phyloP scores from a whole-genome alignment of 2,888 invertebrate genomes.

The Hanleya hanleyi region DNA sequence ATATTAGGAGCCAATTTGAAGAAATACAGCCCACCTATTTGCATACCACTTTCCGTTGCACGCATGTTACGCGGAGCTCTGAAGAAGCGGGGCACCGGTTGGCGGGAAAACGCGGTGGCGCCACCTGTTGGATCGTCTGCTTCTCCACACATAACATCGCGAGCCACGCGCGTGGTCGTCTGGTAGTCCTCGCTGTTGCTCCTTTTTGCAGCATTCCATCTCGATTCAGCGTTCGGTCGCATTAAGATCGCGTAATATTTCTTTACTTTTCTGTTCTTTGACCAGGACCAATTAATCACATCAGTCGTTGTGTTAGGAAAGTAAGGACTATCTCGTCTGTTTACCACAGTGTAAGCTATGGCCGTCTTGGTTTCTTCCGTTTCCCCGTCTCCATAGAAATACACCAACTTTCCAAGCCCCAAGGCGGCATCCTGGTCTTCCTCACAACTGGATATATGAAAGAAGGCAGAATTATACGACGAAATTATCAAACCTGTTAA shows the following conservation, averaged over 20 bases:
- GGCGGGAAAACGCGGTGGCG: background rate
- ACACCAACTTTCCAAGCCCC: background rate
- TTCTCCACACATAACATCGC: background rate
- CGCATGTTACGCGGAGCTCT: background rate
- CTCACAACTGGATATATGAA: no score
- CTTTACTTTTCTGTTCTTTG: background rate
- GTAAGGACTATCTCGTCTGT: background rate
- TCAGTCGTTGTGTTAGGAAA: constrained; percentile 1
- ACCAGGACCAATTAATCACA: background rate
- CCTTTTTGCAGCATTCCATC: background rate
- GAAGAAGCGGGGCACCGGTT: background rate
- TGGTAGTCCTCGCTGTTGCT: background rate
- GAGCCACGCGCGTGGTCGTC: background rate
- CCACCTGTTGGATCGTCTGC: background rate
- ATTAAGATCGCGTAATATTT: background rate
- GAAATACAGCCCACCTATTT: background rate
- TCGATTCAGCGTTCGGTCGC: background rate
- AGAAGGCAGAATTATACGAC: no score
- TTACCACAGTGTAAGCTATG: background rate
- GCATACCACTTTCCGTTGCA: background rate
- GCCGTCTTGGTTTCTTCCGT: background rate
- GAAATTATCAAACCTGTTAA: no score
- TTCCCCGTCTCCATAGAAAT: background rate
- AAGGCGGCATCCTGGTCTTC: no score
- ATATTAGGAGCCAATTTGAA: background rate